These are phyloP conservation scores for Zosterops japonicus DNA, from an alignment of 2,113 vertebrate species.

Conservation along the genomic window DNA sequence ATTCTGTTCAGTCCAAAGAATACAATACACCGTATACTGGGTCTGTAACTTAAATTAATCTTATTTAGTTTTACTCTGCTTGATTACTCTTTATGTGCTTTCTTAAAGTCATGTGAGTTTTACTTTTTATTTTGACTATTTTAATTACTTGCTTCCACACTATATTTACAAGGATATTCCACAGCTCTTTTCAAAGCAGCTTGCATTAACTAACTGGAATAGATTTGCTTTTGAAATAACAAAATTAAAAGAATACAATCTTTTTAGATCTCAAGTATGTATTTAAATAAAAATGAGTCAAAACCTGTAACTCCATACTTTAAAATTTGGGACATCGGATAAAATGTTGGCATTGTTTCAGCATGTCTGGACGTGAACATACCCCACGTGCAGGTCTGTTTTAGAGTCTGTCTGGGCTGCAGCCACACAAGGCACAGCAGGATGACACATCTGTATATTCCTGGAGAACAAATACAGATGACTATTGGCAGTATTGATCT, in stretches of 20 bases:
- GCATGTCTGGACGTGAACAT: not conserved
- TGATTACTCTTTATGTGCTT: conserved; percentile 53
- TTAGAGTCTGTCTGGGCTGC: not conserved
- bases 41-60: conserved; percentile 67
- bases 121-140: conserved; percentile 62
- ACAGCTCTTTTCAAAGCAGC: not conserved
- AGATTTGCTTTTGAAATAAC: not conserved
- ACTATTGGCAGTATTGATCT: not conserved
- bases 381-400: not conserved
- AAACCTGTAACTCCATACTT: not conserved
- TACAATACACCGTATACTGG: conserved; percentile 10
- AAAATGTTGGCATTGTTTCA: not conserved
- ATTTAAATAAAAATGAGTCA: conserved; percentile 37
- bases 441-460: not conserved
- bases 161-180: conserved; percentile 1
- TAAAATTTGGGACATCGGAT: not conserved
- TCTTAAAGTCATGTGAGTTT: conserved; percentile 51
- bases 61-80: conserved; percentile 53
- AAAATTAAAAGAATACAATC: not conserved
- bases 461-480: not conserved
- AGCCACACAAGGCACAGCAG: not conserved
- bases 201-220: conserved; percentile 39
- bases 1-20: conserved; percentile 64
- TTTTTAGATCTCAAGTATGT: conserved; percentile 28
- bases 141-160: conserved; percentile 54